Evolutionary conservation across 1,140 invertebrate genomes (phyloP).

Genomic region (Papilio helenus): DNA sequence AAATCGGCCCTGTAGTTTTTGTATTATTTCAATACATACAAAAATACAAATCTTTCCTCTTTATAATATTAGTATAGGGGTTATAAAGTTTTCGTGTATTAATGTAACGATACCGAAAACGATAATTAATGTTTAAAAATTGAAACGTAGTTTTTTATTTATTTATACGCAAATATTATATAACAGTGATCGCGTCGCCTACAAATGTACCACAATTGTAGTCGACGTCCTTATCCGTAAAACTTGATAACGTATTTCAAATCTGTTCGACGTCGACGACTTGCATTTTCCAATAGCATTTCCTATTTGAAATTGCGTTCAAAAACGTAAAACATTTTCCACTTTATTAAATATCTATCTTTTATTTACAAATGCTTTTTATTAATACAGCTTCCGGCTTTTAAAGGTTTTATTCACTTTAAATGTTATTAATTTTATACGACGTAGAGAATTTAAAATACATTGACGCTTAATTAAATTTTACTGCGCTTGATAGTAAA

Average conservation of each 20-base stretch:
- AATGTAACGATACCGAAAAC: no score
- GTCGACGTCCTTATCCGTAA: neutral
- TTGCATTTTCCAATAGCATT: neutral
- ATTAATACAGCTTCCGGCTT: no score
- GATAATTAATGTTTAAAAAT: neutral
- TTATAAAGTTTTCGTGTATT: no score
- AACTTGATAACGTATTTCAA: slow-evolving; percentile 5
- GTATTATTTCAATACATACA: no score
- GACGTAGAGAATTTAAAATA: neutral
- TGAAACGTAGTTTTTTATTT: no score
- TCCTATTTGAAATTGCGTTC: neutral
- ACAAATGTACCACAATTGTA: neutral
- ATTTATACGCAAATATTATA: neutral
- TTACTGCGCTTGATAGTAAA: neutral
- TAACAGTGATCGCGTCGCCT: neutral
- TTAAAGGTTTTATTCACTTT: no score
- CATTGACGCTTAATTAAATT: neutral
- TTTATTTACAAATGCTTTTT: no score
- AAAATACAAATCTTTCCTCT: no score
- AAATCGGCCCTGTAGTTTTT: no score
- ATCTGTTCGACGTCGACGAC: neutral
- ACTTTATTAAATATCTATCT: no score
- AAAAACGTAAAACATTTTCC: no score
- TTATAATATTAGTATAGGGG: no score
- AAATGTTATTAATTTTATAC: neutral